Conservation (phyloP, 92 coral and sea anemone genomes). For the Paramuricea clavata region DNA sequence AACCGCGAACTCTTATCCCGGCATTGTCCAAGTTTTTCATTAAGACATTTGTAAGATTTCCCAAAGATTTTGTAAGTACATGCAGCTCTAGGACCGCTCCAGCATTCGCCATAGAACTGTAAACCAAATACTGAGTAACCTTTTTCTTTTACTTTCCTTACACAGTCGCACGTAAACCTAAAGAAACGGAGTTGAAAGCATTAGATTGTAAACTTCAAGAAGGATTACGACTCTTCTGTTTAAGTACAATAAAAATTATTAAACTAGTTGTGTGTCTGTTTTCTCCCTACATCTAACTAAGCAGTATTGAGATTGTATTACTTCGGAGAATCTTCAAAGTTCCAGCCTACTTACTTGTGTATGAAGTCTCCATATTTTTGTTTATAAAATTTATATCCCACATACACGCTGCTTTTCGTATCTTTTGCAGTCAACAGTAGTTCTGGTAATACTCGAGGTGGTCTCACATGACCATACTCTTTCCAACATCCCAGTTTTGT, state of each 20-base stretch:
- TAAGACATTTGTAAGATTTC: slow-evolving; percentile 16
- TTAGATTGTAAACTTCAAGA: too few species aligned
- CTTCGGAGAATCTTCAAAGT: too few species aligned
- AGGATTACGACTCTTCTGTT: too few species aligned
- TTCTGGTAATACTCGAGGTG: slow-evolving; percentile 9
- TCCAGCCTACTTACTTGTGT: background rate
- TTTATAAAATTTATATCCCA: slow-evolving; percentile 29
- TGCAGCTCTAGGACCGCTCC: slow-evolving; percentile 48
- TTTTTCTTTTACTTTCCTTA: slow-evolving; percentile 18
- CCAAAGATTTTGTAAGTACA: slow-evolving; percentile 35
- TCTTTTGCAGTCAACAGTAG: slow-evolving; percentile 27
- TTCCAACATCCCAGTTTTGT: slow-evolving; percentile 26
- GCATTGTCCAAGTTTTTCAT: slow-evolving; percentile 27
- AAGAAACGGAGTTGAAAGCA: background rate
- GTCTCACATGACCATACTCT: background rate
- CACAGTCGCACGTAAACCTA: slow-evolving; percentile 45
- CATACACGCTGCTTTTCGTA: slow-evolving; percentile 1
- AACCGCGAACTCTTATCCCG: slow-evolving; percentile 31
- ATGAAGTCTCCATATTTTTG: slow-evolving; percentile 25
- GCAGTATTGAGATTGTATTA: too few species aligned
- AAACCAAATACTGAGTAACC: slow-evolving; percentile 44
- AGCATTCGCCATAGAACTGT: slow-evolving; percentile 44
- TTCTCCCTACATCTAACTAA: too few species aligned
- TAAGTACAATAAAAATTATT: too few species aligned
- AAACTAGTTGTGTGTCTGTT: too few species aligned